Evolutionary conservation across 2,113 vertebrate species (phyloP), one percentile per base, ranked within the genome.

Genomic region (Xiphias gladius): DNA sequence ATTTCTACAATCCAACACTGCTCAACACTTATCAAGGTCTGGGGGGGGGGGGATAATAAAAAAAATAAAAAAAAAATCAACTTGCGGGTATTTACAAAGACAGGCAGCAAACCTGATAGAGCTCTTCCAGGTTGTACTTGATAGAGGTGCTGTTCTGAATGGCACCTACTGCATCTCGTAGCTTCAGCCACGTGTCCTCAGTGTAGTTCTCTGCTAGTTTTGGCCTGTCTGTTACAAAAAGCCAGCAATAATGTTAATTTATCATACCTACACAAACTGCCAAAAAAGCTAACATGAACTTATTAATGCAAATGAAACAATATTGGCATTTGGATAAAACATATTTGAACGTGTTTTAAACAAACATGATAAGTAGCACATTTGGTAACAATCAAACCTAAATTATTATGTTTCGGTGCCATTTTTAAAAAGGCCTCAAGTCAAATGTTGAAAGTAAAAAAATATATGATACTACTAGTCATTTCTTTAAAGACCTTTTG

Each of bases 101-200:
- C 12, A 20, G n/a, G 76, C 19, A 28, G 10, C 81, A 75, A 24
- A 99, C 98, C 97, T 99, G 98, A 93, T 99, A 99, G 70, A 99
- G 97, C 90, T 99, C 98, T 86, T 99, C 98, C 90, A 99, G 95
- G 91, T 99, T 99, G 95, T 99, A 99, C 79, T 98, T 98, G 94
- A 99, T 99, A 1, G 98, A 99, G 93, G 97, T 99, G 95, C 98
- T 99, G 94, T 98, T 99, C 93, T 99, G 97, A 89, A 99, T 99
- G 88, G 98, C 98, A 90, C 98, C 96, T 66, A 99, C 98, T 11
- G 98, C 97, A 93, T 97, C 98, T 89, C 98, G 97, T 80, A 99
- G 94, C 89, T 99, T 99, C 94, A 99, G 96, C 98, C 98, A 99
- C 12, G 97, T 99, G 93, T 99, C 97, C 91, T 98, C 97, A 22